Percentiles rank a stretch among this genome's conserved stretches.
Evolutionary conservation across 2,797 vertebrate species (phyloP).

Genomic region (Glossophaga mutica): DNA sequence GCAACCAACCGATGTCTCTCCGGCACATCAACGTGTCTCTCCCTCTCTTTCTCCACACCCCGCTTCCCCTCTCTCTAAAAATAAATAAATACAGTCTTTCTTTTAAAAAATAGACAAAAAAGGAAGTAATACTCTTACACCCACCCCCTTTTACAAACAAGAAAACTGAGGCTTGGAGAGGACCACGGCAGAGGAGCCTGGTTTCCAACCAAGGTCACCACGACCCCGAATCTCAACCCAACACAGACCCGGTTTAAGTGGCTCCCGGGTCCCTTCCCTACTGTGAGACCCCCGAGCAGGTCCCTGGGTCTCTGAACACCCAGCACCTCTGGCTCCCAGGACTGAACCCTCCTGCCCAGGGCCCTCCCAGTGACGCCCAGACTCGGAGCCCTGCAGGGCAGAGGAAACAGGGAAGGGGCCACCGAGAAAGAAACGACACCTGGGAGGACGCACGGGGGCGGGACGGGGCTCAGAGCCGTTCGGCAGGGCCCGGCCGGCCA

Average conservation of each 20-base stretch:
- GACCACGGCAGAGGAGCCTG: neutral
- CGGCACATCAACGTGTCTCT: too few species aligned
- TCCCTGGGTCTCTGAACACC: neutral
- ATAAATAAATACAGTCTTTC: too few species aligned
- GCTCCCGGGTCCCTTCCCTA: neutral
- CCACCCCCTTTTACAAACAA: neutral
- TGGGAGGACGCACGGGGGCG: too few species aligned
- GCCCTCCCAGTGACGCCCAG: neutral
- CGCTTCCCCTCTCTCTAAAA: too few species aligned
- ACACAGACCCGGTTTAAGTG: neutral
- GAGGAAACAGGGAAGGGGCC: neutral
- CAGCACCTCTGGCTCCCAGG: neutral
- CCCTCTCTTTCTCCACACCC: too few species aligned
- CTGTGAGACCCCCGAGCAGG: neutral
- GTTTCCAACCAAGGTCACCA: neutral
- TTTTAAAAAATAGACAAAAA: neutral
- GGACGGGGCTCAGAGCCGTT: neutral
- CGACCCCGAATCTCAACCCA: neutral
- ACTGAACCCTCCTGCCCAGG: neutral
- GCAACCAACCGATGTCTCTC: too few species aligned
- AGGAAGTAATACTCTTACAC: neutral
- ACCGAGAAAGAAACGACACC: neutral
- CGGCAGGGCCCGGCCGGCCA: neutral
- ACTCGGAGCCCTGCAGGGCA: neutral
- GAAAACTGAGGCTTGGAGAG: neutral